Evolutionary conservation across 2,113 vertebrate genomes (phyloP).

Genomic region (Panthera leo): DNA sequence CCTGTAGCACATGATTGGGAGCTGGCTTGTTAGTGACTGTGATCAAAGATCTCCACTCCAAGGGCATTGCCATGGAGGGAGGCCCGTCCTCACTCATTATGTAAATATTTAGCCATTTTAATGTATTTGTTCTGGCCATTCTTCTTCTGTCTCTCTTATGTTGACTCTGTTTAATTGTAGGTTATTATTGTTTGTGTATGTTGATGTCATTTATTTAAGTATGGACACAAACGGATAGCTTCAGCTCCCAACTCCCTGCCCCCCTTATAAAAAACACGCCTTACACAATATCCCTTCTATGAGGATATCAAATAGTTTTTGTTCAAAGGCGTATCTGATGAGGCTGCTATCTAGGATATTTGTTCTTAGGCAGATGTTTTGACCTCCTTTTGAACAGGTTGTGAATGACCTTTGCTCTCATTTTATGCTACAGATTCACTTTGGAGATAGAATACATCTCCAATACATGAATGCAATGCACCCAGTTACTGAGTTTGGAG

Average conservation of each 20-base stretch:
- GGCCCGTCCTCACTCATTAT: neutral
- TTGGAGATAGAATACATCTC: neutral
- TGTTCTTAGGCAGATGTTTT: slow-evolving; percentile 19
- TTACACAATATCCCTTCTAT: slow-evolving; percentile 9
- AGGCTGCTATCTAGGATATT: slow-evolving; percentile 1
- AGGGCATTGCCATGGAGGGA: neutral
- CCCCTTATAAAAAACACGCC: neutral
- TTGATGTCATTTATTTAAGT: slow-evolving; percentile 61
- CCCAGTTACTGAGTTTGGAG: neutral
- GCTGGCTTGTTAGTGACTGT: neutral
- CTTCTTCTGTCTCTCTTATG: slow-evolving; percentile 49
- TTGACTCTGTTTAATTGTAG: slow-evolving; percentile 65
- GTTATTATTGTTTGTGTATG: slow-evolving; percentile 54
- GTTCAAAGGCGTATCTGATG: slow-evolving; percentile 39
- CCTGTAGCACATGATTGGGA: neutral
- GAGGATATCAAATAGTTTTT: slow-evolving; percentile 40
- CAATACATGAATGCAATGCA: neutral
- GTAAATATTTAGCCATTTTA: slow-evolving; percentile 66
- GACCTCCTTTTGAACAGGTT: slow-evolving; percentile 19
- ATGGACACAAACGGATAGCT: slow-evolving; percentile 32
- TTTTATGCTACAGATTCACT: slow-evolving; percentile 15
- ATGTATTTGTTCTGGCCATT: slow-evolving; percentile 59
- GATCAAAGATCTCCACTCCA: neutral
- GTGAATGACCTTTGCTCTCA: slow-evolving; percentile 9
- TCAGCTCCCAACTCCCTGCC: neutral